These are phyloP conservation scores for Asarcornis scutulata DNA, from an alignment of 2,113 vertebrate genomes.

Conservation along the genomic window DNA sequence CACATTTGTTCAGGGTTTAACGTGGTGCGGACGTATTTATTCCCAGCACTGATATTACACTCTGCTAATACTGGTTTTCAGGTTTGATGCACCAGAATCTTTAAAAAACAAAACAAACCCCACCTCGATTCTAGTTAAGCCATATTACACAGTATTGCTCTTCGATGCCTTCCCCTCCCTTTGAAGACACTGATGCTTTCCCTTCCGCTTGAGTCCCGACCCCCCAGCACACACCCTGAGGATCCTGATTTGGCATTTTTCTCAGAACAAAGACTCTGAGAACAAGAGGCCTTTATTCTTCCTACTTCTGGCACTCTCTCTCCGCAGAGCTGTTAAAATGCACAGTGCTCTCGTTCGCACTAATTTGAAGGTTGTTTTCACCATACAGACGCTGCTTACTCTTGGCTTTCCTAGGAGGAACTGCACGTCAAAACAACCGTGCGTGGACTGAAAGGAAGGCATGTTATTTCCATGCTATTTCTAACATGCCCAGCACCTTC, in stretches of 20 bases:
- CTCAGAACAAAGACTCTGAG: background rate
- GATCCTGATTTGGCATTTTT: background rate
- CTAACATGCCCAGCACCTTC: background rate
- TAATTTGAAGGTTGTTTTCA: background rate
- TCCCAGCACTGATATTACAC: accelerated
- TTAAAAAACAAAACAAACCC: background rate
- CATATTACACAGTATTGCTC: background rate
- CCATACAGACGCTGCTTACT: background rate
- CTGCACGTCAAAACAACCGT: background rate
- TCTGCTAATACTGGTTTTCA: background rate
- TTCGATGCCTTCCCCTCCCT: background rate
- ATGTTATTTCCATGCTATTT: background rate
- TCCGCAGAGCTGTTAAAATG: background rate
- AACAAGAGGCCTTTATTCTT: background rate
- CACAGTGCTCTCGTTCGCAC: background rate
- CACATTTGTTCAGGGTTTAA: background rate
- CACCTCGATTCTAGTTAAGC: background rate
- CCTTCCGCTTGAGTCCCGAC: background rate
- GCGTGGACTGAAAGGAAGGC: background rate
- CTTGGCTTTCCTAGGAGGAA: background rate
- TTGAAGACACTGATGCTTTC: background rate
- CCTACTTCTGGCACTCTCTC: background rate
- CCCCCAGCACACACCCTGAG: accelerated
- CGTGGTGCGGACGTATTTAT: background rate
- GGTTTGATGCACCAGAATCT: background rate